Base-by-base conservation (phyloP, 1,140 invertebrate species). In the Neodiprion fabricii region DNA sequence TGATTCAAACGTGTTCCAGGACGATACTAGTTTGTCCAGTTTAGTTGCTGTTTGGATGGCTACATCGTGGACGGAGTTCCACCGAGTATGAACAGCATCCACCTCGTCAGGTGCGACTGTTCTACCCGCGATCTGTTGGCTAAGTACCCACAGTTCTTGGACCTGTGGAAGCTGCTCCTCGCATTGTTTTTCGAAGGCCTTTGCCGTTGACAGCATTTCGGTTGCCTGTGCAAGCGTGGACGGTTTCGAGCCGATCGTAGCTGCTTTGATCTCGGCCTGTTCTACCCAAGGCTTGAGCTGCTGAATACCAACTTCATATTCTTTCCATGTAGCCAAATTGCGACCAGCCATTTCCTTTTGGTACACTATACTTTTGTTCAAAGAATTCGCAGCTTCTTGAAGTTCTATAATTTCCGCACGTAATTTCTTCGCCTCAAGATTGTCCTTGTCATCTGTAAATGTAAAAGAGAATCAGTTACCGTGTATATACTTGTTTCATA, bases 221-320 rank as follows among this genome's bases (percentile, higher is more conserved):
- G 93, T 90, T 1, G 96, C 96, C 89, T 98, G 96, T 77, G 92
- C 85, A 28, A 98, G 86, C 68, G 91, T 93, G 1, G 92, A 85
- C n/a, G 94, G 94, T 85, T 95, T 94, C 78, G 93, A 91, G 70
- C 93, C 92, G 76, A 91, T 91, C 72, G 92, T 73, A 21, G 82
- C 91, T 48, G 94, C 89, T 85, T 94, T 94, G 11, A 93, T 88
- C 89, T 98, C 96, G 28, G 94, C 95, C 82, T 96, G 90, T 82
- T 97, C 94, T 73, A 98, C 91, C 94, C 96, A 97, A 2, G 96
- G 96, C 84, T 95, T 94, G 47, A 98, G 91, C 85, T 95, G 91
- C 72, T 94, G 90, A 47, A 95, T 89, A 77, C 92, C 91, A 65
- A 91, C 89, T 87, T 97, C 94, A 85, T 96, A 98, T 79, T 93